These are phyloP conservation scores for Laspeyria flexula DNA, from an alignment of 2,888 invertebrate genomes.

Conservation along the genomic window DNA sequence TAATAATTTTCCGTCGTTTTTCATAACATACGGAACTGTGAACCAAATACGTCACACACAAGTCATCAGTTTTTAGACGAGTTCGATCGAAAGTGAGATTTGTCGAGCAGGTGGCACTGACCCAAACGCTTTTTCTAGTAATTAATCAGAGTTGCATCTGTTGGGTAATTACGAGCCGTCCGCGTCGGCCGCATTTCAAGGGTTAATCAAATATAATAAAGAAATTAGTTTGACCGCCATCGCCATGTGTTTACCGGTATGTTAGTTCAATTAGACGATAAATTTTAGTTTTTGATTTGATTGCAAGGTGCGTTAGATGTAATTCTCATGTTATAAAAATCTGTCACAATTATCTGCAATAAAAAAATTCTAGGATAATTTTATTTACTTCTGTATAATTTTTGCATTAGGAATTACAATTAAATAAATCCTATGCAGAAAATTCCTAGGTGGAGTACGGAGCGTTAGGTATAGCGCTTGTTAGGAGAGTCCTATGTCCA, in stretches of 20 bases:
- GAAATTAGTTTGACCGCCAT: constrained; percentile 78
- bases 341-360: too few species aligned
- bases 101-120: constrained; percentile 70
- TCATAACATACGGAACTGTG: constrained; percentile 25
- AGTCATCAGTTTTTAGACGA: constrained; percentile 31
- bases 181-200: constrained; percentile 63
- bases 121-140: constrained; percentile 74
- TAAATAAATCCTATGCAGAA: too few species aligned
- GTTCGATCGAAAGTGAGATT: constrained; percentile 76
- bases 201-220: constrained; percentile 86
- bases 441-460: too few species aligned
- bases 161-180: constrained; percentile 72
- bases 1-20: too few species aligned
- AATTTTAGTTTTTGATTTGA: constrained; percentile 11
- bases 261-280: constrained; percentile 11
- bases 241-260: constrained; percentile 67
- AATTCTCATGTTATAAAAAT: neutral
- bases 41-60: neutral
- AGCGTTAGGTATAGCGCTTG: too few species aligned
- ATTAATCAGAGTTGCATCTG: constrained; percentile 83
- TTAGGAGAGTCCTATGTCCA: too few species aligned
- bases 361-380: too few species aligned
- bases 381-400: too few species aligned
- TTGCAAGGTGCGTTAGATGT: neutral
- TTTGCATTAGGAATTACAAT: too few species aligned